Conservation (phyloP, 2,888 invertebrate genomes). For the Flexamia atlantica region DNA sequence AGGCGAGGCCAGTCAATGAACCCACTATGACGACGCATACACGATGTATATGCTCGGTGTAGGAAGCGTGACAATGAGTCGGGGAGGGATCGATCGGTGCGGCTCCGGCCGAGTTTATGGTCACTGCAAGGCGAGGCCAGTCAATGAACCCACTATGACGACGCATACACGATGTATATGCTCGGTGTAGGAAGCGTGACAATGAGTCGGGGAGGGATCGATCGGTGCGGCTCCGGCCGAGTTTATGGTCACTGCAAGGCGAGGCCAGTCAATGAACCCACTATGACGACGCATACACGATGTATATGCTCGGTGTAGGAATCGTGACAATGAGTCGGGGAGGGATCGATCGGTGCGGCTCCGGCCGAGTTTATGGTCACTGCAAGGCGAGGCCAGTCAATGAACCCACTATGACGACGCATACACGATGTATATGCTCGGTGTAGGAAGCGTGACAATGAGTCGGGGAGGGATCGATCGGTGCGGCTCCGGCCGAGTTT, state of each 20-base stretch:
- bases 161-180: background rate
- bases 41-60: background rate
- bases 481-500: background rate
- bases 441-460: background rate
- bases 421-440: background rate
- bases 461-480: background rate
- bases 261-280: background rate
- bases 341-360: background rate
- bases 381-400: background rate
- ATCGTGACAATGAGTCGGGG: background rate
- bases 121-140: conserved; percentile 3
- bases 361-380: background rate
- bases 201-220: background rate
- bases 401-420: background rate
- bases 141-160: background rate
- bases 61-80: background rate
- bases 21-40: background rate
- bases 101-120: conserved; percentile 1
- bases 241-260: conserved; percentile 14
- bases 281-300: background rate
- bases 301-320: background rate
- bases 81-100: background rate
- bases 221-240: background rate
- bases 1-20: background rate
- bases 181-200: background rate